Conservation (phyloP, 2,797 vertebrate species). For the Harpagifer antarcticus region DNA sequence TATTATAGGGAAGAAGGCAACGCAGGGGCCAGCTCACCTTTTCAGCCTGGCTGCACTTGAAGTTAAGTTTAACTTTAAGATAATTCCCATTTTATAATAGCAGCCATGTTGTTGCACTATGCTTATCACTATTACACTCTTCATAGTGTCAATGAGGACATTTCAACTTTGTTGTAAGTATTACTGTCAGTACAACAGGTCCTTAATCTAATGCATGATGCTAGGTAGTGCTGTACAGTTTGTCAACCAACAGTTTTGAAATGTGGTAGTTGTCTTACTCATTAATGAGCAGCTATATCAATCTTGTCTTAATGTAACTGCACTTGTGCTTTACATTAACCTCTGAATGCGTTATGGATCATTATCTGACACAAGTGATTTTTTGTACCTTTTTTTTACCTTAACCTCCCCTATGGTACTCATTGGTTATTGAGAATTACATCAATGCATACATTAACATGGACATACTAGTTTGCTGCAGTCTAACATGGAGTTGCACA, state of each 20-base stretch:
- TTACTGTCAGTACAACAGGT: not conserved
- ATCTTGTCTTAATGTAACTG: no score
- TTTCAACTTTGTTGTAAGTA: no score
- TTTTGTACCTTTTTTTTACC: not conserved
- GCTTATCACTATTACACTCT: not conserved
- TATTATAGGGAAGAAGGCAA: not conserved
- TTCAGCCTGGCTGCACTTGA: accelerated
- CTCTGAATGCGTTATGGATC: not conserved
- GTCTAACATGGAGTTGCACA: not conserved
- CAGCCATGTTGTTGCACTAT: no score
- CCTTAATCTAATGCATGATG: not conserved
- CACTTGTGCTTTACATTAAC: not conserved
- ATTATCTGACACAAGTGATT: not conserved
- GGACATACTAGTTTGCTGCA: not conserved
- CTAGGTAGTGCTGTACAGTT: not conserved
- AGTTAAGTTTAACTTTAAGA: not conserved
- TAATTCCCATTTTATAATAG: not conserved
- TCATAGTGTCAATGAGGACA: not conserved
- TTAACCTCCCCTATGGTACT: not conserved
- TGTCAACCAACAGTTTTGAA: not conserved
- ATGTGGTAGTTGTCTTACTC: not conserved
- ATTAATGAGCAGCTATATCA: not conserved
- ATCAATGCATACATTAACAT: not conserved
- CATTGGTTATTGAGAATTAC: not conserved
- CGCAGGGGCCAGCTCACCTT: not conserved